Conservation (phyloP, 2,113 vertebrate species). For the Tylochromis polylepis region DNA sequence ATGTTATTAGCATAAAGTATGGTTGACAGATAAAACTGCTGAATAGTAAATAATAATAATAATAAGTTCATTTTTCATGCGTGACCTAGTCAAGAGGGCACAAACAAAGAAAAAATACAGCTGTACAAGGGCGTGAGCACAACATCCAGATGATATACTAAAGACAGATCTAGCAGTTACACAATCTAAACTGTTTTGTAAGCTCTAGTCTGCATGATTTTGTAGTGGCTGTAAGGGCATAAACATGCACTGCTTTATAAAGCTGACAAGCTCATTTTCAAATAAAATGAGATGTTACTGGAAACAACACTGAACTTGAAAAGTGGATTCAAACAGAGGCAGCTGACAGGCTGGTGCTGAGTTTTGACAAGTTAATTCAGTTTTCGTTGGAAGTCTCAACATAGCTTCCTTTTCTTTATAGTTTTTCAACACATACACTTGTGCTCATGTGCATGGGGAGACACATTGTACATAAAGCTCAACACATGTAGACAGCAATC, state of each 20-base stretch:
- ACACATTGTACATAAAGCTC: constrained; percentile 35
- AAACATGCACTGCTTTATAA: background rate
- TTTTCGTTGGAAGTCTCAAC: background rate
- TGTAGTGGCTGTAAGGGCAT: background rate
- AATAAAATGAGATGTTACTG: constrained; percentile 22
- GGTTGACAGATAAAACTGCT: constrained; percentile 15
- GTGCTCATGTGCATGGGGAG: background rate
- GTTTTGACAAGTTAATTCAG: constrained; percentile 41
- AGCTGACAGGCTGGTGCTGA: constrained; percentile 25
- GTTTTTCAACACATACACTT: background rate
- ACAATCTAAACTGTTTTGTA: background rate
- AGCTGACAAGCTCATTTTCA: constrained; percentile 29
- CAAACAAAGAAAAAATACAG: background rate
- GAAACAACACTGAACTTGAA: constrained; percentile 1
- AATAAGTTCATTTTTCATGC: background rate
- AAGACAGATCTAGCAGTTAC: background rate
- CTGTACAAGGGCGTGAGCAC: background rate
- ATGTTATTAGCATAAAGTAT: background rate
- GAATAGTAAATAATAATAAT: background rate
- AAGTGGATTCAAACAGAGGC: background rate
- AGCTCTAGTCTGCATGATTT: background rate
- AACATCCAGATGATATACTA: background rate
- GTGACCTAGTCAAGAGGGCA: background rate
- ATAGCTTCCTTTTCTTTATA: constrained; percentile 13
- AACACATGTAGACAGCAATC: constrained; percentile 56